Evolutionary conservation across 2,888 invertebrate species (phyloP).

Genomic region (Teleogryllus oceanicus): DNA sequence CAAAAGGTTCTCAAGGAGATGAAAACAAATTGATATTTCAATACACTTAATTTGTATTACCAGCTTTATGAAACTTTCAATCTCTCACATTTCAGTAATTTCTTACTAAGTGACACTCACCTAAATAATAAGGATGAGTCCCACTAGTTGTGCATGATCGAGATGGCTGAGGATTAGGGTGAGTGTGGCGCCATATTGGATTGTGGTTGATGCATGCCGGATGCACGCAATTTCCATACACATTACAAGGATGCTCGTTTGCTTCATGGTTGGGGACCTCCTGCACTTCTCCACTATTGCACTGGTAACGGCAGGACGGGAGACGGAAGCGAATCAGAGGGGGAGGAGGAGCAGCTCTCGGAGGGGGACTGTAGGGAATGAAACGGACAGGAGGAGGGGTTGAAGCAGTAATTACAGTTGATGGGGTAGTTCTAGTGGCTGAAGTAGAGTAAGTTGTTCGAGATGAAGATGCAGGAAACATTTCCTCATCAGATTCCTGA

Average conservation of each 20-base stretch:
- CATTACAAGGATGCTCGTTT: constrained; percentile 28
- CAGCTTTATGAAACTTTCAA: no score
- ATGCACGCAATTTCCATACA: constrained; percentile 32
- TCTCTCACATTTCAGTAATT: no score
- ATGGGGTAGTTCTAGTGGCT: neutral
- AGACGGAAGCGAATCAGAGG: constrained; percentile 32
- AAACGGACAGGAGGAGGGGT: constrained; percentile 12
- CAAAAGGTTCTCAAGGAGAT: neutral
- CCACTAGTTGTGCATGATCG: constrained; percentile 23
- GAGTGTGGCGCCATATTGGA: constrained; percentile 18
- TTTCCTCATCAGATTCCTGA: constrained; percentile 56
- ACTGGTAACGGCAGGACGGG: constrained; percentile 36
- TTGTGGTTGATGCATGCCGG: constrained; percentile 23
- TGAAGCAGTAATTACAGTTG: neutral
- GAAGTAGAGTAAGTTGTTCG: neutral
- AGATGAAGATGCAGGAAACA: constrained; percentile 24
- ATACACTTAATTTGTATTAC: neutral
- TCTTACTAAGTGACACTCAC: neutral
- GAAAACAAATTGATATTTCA: neutral
- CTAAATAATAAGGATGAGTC: constrained; percentile 29
- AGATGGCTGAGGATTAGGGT: constrained; percentile 25
- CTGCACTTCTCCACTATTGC: constrained; percentile 28
- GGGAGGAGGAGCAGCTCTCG: constrained; percentile 30
- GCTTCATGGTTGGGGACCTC: constrained; percentile 23
- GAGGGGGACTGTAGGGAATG: constrained; percentile 28